Evolutionary conservation across 2,888 invertebrate genomes (phyloP).

Genomic region (Meghimatium bilineatum): DNA sequence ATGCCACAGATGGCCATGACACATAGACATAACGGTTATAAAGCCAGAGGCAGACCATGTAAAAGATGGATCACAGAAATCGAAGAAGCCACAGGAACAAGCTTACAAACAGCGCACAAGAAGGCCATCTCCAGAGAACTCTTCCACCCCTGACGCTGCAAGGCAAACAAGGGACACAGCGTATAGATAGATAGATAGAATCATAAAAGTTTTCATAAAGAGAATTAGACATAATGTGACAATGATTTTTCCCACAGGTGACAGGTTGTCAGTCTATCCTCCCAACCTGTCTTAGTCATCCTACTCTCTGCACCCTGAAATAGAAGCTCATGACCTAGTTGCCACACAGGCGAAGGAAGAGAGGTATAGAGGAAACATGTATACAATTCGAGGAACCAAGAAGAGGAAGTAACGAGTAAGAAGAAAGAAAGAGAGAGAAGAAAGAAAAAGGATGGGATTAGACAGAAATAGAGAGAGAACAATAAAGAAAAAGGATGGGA

Average conservation of each 20-base stretch:
- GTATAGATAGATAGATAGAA: background rate
- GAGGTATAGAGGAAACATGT: background rate
- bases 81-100: too few species aligned
- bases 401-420: background rate
- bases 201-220: background rate
- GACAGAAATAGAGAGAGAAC: background rate
- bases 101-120: too few species aligned
- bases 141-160: too few species aligned
- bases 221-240: background rate
- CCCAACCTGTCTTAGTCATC: too few species aligned
- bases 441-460: background rate
- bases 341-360: background rate
- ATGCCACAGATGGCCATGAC: too few species aligned
- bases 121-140: too few species aligned
- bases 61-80: too few species aligned
- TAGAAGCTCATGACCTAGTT: background rate
- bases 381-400: background rate
- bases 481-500: background rate
- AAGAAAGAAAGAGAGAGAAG: background rate
- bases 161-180: too few species aligned
- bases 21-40: too few species aligned
- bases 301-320: background rate
- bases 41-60: too few species aligned
- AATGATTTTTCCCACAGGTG: too few species aligned
- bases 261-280: too few species aligned